Conservation (phyloP, 2,888 invertebrate genomes). For the Eupeodes latifasciatus region DNA sequence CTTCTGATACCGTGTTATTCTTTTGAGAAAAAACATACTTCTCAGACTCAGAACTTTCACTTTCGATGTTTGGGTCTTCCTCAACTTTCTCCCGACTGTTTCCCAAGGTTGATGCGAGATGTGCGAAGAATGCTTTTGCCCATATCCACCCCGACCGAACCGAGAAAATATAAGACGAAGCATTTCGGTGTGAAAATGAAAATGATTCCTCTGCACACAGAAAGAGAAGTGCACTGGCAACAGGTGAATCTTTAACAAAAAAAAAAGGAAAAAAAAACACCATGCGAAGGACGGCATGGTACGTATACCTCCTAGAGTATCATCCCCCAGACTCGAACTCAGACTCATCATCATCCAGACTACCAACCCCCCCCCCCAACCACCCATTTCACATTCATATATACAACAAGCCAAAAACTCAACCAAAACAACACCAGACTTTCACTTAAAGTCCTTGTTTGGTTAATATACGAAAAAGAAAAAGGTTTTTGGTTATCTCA, state of each 20-base stretch:
- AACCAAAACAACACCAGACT: conserved; percentile 52
- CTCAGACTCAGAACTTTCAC: conserved; percentile 53
- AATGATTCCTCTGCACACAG: conserved; percentile 65
- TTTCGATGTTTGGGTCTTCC: conserved; percentile 63
- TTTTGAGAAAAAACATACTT: conserved; percentile 17
- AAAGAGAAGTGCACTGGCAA: conserved; percentile 58
- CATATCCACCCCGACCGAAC: conserved; percentile 4
- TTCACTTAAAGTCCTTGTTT: conserved; percentile 71
- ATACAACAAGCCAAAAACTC: conserved; percentile 45
- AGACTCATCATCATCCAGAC: not conserved
- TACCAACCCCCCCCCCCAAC: not conserved
- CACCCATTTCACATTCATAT: conserved; percentile 18
- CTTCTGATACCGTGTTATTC: conserved; percentile 20
- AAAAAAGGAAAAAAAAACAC: not conserved
- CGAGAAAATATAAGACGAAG: conserved; percentile 34
- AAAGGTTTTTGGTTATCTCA: conserved; percentile 74
- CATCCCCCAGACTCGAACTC: conserved; percentile 6
- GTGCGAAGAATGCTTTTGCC: conserved; percentile 34
- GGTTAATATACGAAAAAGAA: conserved; percentile 74
- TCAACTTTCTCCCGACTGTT: conserved; percentile 56
- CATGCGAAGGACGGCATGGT: conserved; percentile 17
- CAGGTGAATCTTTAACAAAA: conserved; percentile 74
- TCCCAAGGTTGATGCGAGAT: conserved; percentile 34
- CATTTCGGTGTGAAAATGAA: conserved; percentile 68
- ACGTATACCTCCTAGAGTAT: conserved; percentile 9